Evolutionary conservation across 2,888 invertebrate genomes (phyloP).

Genomic region (Hydrotaea cyrtoneurina): DNA sequence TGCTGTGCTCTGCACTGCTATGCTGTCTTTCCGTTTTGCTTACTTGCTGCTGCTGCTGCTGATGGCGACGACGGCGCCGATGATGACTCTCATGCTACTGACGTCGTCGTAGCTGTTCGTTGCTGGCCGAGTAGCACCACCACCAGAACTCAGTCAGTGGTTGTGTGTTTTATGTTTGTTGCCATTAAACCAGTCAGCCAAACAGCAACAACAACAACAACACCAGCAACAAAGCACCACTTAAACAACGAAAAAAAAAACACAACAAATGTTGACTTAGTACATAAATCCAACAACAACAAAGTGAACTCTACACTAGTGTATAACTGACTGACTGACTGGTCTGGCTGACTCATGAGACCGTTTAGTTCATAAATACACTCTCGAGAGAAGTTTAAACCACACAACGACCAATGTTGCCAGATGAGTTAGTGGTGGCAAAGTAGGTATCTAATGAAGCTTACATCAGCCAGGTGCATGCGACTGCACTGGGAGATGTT

Average conservation of each 20-base stretch:
- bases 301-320: constrained; percentile 39
- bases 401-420: constrained; percentile 14
- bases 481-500: too few relatives aligned
- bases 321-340: background rate
- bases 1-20: too few relatives aligned
- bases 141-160: constrained; percentile 57
- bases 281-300: constrained; percentile 31
- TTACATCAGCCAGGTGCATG: too few relatives aligned
- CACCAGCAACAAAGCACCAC: constrained; percentile 19
- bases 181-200: constrained; percentile 41
- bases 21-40: constrained; percentile 44
- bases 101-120: background rate
- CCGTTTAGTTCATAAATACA: constrained; percentile 27
- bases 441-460: too few relatives aligned
- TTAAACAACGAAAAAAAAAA: constrained; percentile 55
- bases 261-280: constrained; percentile 18
- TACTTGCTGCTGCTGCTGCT: constrained; percentile 47
- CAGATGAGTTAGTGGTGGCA: background rate
- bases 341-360: constrained; percentile 53
- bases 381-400: constrained; percentile 25
- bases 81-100: background rate
- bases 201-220: constrained; percentile 27
- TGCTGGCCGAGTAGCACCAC: background rate
- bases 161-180: constrained; percentile 54
- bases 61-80: constrained; percentile 17